Conservation (phyloP, 2,113 vertebrate species). For the Astur gentilis region DNA sequence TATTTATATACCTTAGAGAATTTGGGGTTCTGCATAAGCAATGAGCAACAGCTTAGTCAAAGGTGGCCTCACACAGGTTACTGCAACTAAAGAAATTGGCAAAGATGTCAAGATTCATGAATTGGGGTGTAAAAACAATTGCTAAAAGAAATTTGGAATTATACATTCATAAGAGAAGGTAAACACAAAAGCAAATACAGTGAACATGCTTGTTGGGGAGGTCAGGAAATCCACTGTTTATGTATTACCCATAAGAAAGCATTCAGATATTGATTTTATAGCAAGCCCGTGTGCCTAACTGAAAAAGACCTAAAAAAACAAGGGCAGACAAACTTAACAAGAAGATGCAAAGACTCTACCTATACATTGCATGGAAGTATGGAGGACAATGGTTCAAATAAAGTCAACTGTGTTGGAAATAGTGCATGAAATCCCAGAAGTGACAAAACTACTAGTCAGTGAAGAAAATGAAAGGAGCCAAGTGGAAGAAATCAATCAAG, state of each 20-base stretch:
- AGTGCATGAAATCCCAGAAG: conserved; percentile 68
- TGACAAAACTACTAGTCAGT: conserved; percentile 62
- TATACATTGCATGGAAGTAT: not conserved
- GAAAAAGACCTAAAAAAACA: not conserved
- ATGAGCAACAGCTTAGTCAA: not conserved
- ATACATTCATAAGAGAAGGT: not conserved
- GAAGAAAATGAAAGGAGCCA: conserved; percentile 61
- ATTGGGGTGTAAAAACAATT: not conserved
- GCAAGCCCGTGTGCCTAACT: not conserved
- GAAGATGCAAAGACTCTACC: not conserved
- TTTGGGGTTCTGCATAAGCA: not conserved
- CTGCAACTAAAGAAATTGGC: not conserved
- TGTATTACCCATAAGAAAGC: not conserved
- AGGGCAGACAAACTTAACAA: not conserved
- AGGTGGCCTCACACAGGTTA: not conserved
- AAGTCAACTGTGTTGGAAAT: conserved; percentile 58
- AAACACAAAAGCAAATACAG: not conserved
- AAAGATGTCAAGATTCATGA: not conserved
- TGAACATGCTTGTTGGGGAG: not conserved
- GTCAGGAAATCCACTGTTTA: not conserved
- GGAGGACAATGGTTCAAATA: conserved; percentile 49
- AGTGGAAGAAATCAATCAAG: conserved; percentile 68
- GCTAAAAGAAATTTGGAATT: not conserved
- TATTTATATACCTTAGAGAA: not conserved
- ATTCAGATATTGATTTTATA: not conserved